Evolutionary conservation across 1,140 invertebrate species (phyloP), one percentile per base, ranked within the genome.

Genomic region (Melipona quadrifasciata): DNA sequence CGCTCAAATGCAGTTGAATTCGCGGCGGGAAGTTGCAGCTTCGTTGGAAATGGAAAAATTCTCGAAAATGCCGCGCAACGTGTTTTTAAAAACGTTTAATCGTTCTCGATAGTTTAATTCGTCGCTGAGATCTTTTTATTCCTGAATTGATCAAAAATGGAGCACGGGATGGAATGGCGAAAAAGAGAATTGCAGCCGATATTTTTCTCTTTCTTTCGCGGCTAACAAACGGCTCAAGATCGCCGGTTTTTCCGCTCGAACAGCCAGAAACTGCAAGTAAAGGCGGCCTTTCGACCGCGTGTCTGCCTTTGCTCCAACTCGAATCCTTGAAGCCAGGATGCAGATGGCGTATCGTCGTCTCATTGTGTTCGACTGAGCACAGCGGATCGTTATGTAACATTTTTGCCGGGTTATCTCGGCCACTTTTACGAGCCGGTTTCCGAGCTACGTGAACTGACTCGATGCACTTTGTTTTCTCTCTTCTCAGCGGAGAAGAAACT

Each of bases 311-410:
- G 73, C 83, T 10, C 11, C 72, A 81, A 76, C 78, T n/a, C 61
- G 77, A 78, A 90, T 90, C 89, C 89, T 90, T 86, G 86, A 90
- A 53, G 70, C 17, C 47, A 70, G 78, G 79, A 87, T 68, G 78
- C 83, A 84, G 79, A 75, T 31, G 75, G 39, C 81, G 80, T 90
- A 89, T 90, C 87, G 79, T 89, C 84, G 21, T 90, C 84, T 86
- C 80, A 90, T 92, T 89, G 88, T 88, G 70, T 89, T 89, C 88
- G 79, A 14, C 87, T 82, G 77, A 86, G 85, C 86, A 89, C 82
- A 80, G 72, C 67, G 71, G 17, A 55, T 68, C 47, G 61, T 92
- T 92, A 89, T 86, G 89, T 90, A 92, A 92, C 72, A 67, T 89
- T 85, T 86, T 85, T 78, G 65, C 19, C 83, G 73, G 73, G 72